Percentiles rank a stretch among this genome's conserved stretches.
These are phyloP conservation scores for Sardinella longiceps DNA, from an alignment of 2,797 vertebrate genomes.

Conservation along the genomic window DNA sequence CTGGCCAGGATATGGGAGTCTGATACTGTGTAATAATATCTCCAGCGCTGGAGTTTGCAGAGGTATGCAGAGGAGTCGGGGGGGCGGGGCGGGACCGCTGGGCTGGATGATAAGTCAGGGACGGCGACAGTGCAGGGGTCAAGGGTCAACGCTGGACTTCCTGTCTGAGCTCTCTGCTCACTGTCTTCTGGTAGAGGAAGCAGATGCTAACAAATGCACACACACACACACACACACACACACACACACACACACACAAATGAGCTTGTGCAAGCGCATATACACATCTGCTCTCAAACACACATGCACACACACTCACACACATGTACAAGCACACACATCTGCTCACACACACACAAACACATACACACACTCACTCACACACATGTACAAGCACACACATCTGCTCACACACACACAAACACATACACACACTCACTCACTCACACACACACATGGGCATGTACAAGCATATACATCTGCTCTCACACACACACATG, in stretches of 20 bases:
- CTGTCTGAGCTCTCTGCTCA: too few relatives aligned
- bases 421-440: background rate
- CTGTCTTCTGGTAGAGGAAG: too few relatives aligned
- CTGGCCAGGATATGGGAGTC: background rate
- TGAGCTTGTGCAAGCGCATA: background rate
- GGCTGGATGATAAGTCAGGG: background rate
- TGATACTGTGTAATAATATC: background rate
- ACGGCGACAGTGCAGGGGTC: background rate
- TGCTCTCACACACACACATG: too few relatives aligned
- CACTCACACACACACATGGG: background rate
- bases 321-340: background rate
- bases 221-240: constrained; percentile 20
- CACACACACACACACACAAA: background rate
- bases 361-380: background rate
- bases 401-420: background rate
- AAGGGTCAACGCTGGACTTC: background rate
- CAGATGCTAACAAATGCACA: background rate
- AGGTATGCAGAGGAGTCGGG: background rate
- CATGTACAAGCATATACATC: too few relatives aligned
- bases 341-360: constrained; percentile 2
- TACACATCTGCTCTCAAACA: constrained; percentile 26
- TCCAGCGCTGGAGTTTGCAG: background rate
- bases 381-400: constrained; percentile 5
- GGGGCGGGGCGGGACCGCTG: background rate
- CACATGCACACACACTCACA: constrained; percentile 24